These are phyloP conservation scores for Anas capensis DNA, from an alignment of 2,797 vertebrate species.

Conservation along the genomic window DNA sequence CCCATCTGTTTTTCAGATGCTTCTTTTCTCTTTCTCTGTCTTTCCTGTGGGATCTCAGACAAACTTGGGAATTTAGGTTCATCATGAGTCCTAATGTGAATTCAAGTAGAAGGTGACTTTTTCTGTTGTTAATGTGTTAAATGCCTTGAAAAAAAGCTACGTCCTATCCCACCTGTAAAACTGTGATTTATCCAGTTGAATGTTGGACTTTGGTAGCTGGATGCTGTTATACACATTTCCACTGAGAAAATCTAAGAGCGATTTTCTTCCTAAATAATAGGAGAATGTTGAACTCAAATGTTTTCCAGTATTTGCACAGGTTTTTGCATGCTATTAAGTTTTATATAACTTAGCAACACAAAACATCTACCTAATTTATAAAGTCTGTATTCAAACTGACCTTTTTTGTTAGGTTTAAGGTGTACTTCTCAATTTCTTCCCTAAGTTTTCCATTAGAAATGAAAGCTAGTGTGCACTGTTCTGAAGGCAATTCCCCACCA, in stretches of 20 bases:
- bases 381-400: not conserved
- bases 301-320: not conserved
- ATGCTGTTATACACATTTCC: not conserved
- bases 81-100: not conserved
- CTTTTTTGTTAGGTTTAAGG: not conserved
- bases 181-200: not conserved
- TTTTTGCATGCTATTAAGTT: not conserved
- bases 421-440: not conserved
- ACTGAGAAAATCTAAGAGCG: not conserved
- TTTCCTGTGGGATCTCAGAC: not conserved
- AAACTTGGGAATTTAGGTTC: fast-evolving
- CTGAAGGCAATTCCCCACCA: not conserved
- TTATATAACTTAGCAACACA: not conserved
- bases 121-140: fast-evolving
- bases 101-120: not conserved
- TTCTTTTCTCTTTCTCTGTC: not conserved
- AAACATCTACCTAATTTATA: not conserved
- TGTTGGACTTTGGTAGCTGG: not conserved
- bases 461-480: not conserved
- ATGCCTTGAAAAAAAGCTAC: not conserved
- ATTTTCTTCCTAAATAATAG: not conserved
- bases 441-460: not conserved
- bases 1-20: fast-evolving
- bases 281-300: not conserved
- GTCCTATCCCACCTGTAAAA: not conserved